These are phyloP conservation scores for Tinamus guttatus DNA, from an alignment of 2,113 vertebrate species.

Conservation along the genomic window DNA sequence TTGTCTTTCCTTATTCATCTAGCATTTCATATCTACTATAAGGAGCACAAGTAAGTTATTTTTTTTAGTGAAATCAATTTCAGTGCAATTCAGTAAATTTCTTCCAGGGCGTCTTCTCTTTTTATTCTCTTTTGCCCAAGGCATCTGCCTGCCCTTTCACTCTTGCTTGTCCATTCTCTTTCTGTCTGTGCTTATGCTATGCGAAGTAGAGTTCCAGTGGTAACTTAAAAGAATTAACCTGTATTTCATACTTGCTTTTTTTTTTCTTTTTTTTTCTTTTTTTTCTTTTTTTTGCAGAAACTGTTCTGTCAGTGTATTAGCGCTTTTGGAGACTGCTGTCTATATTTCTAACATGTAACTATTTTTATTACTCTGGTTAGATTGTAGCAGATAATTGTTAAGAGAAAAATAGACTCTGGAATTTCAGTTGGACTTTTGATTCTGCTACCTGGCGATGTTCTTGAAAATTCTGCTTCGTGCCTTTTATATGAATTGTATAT, in stretches of 20 bases:
- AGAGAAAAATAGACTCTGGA: not conserved
- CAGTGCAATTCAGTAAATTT: not conserved
- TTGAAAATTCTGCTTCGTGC: not conserved
- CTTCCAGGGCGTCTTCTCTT: not conserved
- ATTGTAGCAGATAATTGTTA: not conserved
- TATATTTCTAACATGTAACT: not conserved
- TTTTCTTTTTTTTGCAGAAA: not conserved
- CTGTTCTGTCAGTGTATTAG: not conserved
- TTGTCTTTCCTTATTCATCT: slow-evolving; percentile 83
- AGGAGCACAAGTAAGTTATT: slow-evolving; percentile 82
- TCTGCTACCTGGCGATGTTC: not conserved
- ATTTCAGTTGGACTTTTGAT: not conserved
- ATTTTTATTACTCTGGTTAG: not conserved
- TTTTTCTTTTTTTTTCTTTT: too few species aligned
- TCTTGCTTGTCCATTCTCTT: not conserved
- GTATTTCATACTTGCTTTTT: too few species aligned
- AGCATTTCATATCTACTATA: slow-evolving; percentile 84
- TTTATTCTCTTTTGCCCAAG: too few species aligned
- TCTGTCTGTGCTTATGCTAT: not conserved
- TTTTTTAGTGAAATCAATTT: not conserved
- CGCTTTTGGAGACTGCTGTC: not conserved
- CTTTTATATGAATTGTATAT: not conserved
- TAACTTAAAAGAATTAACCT: not conserved
- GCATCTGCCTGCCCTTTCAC: not conserved
- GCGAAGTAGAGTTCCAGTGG: not conserved